phyloP scores from a whole-genome alignment of 2,888 invertebrate genomes.

The Zeuzera pyrina region DNA sequence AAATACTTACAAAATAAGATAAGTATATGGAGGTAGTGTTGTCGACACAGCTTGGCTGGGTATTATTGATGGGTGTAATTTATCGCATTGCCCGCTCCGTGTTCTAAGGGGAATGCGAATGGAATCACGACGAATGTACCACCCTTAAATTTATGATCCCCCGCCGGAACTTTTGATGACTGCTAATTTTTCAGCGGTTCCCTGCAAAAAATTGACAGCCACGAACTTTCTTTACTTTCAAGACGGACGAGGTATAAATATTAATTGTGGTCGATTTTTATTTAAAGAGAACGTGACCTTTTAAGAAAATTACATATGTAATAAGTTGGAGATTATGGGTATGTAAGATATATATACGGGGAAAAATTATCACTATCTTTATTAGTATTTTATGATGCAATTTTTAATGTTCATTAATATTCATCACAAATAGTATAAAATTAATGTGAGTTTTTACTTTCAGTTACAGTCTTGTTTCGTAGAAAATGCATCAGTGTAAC shows the following conservation, averaged over 20 bases:
- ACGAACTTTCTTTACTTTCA: constrained; percentile 27
- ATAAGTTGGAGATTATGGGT: too few species aligned
- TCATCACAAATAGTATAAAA: too few species aligned
- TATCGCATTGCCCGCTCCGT: constrained; percentile 47
- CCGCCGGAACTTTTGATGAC: constrained; percentile 49
- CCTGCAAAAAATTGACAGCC: constrained; percentile 33
- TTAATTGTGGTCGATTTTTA: constrained; percentile 25
- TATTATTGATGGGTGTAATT: constrained; percentile 67
- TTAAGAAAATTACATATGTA: too few species aligned
- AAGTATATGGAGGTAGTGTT: constrained; percentile 44
- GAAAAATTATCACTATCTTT: too few species aligned
- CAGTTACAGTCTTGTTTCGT: too few species aligned
- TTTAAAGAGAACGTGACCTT: too few species aligned
- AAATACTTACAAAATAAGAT: constrained; percentile 36
- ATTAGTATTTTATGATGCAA: too few species aligned
- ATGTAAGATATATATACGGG: too few species aligned
- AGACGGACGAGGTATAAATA: constrained; percentile 29
- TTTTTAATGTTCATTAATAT: too few species aligned
- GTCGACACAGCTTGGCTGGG: constrained; percentile 55
- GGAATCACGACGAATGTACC: constrained; percentile 50
- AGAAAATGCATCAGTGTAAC: too few species aligned
- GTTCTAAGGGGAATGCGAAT: constrained; percentile 54
- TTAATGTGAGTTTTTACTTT: too few species aligned
- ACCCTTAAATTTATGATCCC: constrained; percentile 57
- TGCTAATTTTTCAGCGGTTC: constrained; percentile 52